Evolutionary conservation across 2,797 vertebrate genomes (phyloP).

Genomic region (Argya squamiceps): DNA sequence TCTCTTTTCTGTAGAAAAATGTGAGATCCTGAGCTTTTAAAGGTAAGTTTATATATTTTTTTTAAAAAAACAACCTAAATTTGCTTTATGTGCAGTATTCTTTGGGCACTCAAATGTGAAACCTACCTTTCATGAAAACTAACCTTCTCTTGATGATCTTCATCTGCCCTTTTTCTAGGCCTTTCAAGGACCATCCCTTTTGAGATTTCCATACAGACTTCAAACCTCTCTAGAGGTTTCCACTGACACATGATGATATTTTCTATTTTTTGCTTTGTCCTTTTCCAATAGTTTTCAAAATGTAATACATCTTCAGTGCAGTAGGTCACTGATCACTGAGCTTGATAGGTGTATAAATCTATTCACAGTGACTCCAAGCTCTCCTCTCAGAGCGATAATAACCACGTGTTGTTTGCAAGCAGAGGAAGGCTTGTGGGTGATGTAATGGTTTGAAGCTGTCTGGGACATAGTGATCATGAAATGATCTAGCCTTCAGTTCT

Average conservation of each 20-base stretch:
- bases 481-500: not conserved
- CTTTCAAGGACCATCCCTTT: not conserved
- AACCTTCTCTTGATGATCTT: not conserved
- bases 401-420: not conserved
- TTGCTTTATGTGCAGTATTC: not conserved
- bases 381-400: not conserved
- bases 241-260: not conserved
- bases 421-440: not conserved
- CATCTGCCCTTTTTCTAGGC: not conserved
- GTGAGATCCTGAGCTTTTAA: not conserved
- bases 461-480: not conserved
- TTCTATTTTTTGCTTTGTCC: not conserved
- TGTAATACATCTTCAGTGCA: not conserved
- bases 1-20: not conserved
- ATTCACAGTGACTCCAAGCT: not conserved
- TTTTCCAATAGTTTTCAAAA: not conserved
- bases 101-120: not conserved
- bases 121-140: not conserved
- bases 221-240: not conserved
- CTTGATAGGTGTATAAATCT: not conserved
- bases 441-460: not conserved
- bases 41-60: not conserved
- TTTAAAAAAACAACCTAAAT: not conserved
- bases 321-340: not conserved
- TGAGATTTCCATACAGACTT: not conserved